Percentiles rank a stretch among this genome's conserved stretches.
These are phyloP conservation scores for Tholera decimalis DNA, from an alignment of 2,888 invertebrate species.

Conservation along the genomic window DNA sequence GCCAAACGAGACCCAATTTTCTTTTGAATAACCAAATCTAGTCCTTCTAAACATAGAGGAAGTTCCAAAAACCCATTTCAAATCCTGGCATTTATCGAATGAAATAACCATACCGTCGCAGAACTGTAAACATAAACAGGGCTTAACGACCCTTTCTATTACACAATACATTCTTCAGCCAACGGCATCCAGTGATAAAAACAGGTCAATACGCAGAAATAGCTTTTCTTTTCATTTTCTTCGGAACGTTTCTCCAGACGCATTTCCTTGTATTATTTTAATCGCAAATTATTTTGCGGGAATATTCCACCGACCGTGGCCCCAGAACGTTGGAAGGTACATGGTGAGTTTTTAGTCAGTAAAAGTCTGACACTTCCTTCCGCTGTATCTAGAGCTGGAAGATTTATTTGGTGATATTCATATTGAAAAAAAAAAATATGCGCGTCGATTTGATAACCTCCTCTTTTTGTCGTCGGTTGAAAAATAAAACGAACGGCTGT, in stretches of 20 bases:
- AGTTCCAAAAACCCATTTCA: background rate
- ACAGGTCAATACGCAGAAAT: conserved; percentile 61
- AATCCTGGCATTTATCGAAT: conserved; percentile 15
- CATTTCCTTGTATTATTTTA: conserved; percentile 49
- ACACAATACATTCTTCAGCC: conserved; percentile 50
- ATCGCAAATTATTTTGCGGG: no score
- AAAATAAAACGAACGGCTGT: no score
- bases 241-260: conserved; percentile 15
- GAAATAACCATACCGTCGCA: conserved; percentile 9
- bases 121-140: conserved; percentile 54
- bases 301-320: no score
- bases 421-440: no score
- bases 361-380: no score
- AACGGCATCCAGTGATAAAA: conserved; percentile 35
- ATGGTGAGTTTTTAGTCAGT: no score
- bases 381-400: no score
- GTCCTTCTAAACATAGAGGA: background rate
- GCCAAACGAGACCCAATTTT: background rate
- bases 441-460: no score
- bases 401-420: no score
- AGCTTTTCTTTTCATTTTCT: conserved; percentile 54
- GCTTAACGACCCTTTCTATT: conserved; percentile 50
- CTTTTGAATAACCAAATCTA: background rate
- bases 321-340: no score
- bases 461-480: no score